Base-by-base conservation (phyloP, 2,797 vertebrate genomes). In the Gymnothorax javanicus region DNA sequence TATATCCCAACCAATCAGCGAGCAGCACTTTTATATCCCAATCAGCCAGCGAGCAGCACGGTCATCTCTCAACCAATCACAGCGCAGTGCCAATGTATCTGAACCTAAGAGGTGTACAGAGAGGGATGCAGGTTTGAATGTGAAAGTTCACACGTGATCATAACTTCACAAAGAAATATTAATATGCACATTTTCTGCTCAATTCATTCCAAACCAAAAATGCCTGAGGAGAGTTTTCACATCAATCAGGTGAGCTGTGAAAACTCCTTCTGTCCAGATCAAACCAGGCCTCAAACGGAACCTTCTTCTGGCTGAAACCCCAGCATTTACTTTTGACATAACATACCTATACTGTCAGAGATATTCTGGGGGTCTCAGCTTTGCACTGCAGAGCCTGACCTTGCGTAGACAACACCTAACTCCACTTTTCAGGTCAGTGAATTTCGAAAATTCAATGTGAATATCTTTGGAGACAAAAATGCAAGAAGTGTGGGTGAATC, bases 171-270 rank as follows among this genome's bases (percentile, higher is more conserved):
- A 77, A 77, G 27, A 50, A 77, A 79, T 79, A 17, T 20, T 12
- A 83, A 86, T 27, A 71, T 71, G 52, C 54, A 83, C 43, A 56
- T 64, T 54, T 73, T 52, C 81, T 82, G 23, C 60, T 54, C 60
- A 86, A 62, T 8, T 25, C 69, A 33, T 81, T 50, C 75, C 75
- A 64, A 69, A 25, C 57, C 56, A 11, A 86, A 85, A 86, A 17
- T 27, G 23, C 23, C 1, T 27, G 81, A 59, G 77, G 0, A 43
- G 88, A 79, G 87, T 43, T 82, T 89, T 91, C 75, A 93, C 92
- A 92, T 91, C 91, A 92, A 90, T 87, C 50, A 83, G 15, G 1
- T 75, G 75, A 60, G 86, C 88, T 75, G 83, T 75, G 86, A 88
- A 62, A 58, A 59, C 57, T 84, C 82, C 83, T 82, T 89, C 89